Conservation (phyloP, 2,113 vertebrate species). For the Stigmatopora argus region DNA sequence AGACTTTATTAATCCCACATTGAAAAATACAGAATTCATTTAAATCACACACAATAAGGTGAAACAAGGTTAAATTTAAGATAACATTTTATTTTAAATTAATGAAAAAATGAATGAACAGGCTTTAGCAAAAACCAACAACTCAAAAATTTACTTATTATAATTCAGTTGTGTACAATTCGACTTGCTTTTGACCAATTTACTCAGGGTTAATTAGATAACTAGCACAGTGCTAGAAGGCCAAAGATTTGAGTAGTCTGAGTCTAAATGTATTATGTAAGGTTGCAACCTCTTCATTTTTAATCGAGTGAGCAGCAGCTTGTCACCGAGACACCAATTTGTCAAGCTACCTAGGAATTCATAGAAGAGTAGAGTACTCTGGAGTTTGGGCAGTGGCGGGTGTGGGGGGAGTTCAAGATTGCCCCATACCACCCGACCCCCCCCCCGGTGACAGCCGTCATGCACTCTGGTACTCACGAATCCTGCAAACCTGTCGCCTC, state of each 20-base stretch:
- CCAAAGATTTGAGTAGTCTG: neutral
- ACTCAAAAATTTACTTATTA: no score
- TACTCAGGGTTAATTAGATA: neutral
- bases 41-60: neutral
- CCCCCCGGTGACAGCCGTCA: conserved; percentile 35
- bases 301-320: neutral
- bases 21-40: neutral
- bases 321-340: neutral
- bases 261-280: neutral
- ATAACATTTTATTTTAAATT: neutral
- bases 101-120: neutral
- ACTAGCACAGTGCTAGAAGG: neutral
- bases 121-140: neutral
- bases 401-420: neutral
- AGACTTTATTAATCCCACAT: neutral
- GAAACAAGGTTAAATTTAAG: neutral
- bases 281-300: neutral
- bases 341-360: neutral
- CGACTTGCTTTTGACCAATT: no score
- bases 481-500: conserved; percentile 26
- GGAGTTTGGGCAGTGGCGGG: neutral
- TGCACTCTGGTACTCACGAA: conserved; percentile 31
- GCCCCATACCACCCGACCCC: neutral
- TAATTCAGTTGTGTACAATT: no score
- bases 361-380: neutral